These are phyloP conservation scores for Sarcophaga peregrina DNA, from an alignment of 1,140 invertebrate species.

Conservation along the genomic window DNA sequence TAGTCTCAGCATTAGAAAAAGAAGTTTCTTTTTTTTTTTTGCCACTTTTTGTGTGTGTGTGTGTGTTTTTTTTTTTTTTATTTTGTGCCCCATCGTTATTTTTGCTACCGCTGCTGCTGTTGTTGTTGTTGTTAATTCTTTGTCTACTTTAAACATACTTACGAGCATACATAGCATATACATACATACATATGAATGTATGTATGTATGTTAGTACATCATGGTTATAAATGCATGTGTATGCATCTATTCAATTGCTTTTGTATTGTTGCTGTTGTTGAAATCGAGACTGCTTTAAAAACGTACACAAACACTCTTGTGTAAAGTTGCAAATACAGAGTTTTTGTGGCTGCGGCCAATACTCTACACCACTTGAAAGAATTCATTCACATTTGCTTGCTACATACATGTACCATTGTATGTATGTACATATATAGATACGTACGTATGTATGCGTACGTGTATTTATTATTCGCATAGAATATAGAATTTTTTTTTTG, in stretches of 20 bases:
- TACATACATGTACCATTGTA: neutral
- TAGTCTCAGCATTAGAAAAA: slow-evolving; percentile 35
- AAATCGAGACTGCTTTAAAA: no score
- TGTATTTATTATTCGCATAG: slow-evolving; percentile 13
- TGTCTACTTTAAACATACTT: no score
- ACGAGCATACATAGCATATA: no score
- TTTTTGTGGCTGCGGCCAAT: slow-evolving; percentile 28
- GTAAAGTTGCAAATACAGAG: neutral
- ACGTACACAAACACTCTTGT: no score
- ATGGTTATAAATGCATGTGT: neutral
- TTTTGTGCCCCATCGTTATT: neutral
- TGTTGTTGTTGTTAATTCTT: neutral
- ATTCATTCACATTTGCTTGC: slow-evolving; percentile 40
- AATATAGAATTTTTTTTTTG: neutral
- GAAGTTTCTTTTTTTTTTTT: neutral
- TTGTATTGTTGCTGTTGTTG: neutral
- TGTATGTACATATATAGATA: neutral
- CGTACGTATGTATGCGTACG: neutral
- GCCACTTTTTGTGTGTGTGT: neutral
- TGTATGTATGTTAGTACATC: no score
- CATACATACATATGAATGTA: no score
- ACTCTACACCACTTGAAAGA: slow-evolving; percentile 26
- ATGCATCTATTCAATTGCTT: neutral
- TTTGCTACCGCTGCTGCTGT: neutral
- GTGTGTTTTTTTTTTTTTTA: neutral